These are phyloP conservation scores for Anthopleura xanthogrammica DNA, from an alignment of 92 coral and sea anemone species.

Conservation along the genomic window DNA sequence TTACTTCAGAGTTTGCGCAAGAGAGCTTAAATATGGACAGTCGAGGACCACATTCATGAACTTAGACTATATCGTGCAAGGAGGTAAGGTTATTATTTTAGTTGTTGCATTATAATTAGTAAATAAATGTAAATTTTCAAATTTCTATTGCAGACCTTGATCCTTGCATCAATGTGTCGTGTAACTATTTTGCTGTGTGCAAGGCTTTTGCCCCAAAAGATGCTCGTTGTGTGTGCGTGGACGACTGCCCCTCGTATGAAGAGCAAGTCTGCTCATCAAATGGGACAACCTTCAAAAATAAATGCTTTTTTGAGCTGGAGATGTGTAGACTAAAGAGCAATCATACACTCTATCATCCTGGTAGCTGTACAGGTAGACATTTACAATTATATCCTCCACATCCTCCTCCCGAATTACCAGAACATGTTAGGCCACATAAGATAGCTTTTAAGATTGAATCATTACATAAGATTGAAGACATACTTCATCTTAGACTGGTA, in stretches of 20 bases:
- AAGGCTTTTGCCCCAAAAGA: conserved; percentile 46
- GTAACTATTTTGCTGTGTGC: conserved; percentile 50
- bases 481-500: too few species aligned
- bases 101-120: background rate
- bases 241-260: conserved; percentile 42
- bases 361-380: conserved; percentile 47
- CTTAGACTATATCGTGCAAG: conserved; percentile 58
- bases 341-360: conserved; percentile 49
- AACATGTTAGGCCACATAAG: too few species aligned
- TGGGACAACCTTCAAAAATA: conserved; percentile 39
- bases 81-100: conserved; percentile 39
- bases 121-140: too few species aligned
- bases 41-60: conserved; percentile 47
- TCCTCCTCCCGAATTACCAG: too few species aligned
- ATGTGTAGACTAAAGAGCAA: conserved; percentile 38
- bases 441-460: too few species aligned
- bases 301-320: conserved; percentile 53
- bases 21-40: conserved; percentile 59
- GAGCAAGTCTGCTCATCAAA: conserved; percentile 42
- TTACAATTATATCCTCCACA: too few species aligned
- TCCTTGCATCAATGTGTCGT: conserved; percentile 43
- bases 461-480: too few species aligned
- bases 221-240: conserved; percentile 45
- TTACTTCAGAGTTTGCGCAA: conserved; percentile 59
- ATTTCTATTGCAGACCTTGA: conserved; percentile 28